Evolutionary conservation across 2,888 invertebrate species (phyloP), one percentile per base, ranked within the genome.

Genomic region (Orthosia cruda): DNA sequence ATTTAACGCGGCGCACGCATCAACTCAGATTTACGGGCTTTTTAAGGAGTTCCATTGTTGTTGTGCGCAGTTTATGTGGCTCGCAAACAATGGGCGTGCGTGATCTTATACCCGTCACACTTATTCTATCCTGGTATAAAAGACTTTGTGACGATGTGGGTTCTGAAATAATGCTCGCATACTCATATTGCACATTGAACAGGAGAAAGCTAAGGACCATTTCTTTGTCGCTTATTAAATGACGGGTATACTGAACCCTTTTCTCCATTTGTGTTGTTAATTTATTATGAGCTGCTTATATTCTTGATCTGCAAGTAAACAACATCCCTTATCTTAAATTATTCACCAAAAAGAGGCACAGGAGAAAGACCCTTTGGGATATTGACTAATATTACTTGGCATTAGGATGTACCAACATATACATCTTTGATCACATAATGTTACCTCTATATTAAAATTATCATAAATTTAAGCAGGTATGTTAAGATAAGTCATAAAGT

Each of bases 1-100:
- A 90, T 91, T 92, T 91, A 92, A 90, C 86, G 91, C 69, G 55
- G 68, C 75, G 82, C 89, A 88, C 90, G 88, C 88, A 90, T 88
- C 88, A 86, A 88, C 88, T 88, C 87, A 87, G 91, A 92, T 92
- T 91, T 92, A 92, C 87, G 86, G 85, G 58, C 72, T 77, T 73
- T 80, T 74, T 84, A 87, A 88, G 87, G 87, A 88, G 78, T 87
- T 85, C 87, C 86, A 89, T 90, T 90, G 89, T 90, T 87, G 85
- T 86, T 71, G 70, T 79, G 80, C 77, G 62, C 80, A 80, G 77
- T 83, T 86, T 84, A 80, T 74, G 78, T 72, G 81, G 69, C 78
- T 82, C 69, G 64, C 85, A 82, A 81, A 86, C 86, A 86, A 84
- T 86, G 79, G 77, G 78, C 61, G 83, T 71, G 84, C 85, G 83